Conservation (phyloP, 2,113 vertebrate genomes). For the Rhinichthys klamathensis region DNA sequence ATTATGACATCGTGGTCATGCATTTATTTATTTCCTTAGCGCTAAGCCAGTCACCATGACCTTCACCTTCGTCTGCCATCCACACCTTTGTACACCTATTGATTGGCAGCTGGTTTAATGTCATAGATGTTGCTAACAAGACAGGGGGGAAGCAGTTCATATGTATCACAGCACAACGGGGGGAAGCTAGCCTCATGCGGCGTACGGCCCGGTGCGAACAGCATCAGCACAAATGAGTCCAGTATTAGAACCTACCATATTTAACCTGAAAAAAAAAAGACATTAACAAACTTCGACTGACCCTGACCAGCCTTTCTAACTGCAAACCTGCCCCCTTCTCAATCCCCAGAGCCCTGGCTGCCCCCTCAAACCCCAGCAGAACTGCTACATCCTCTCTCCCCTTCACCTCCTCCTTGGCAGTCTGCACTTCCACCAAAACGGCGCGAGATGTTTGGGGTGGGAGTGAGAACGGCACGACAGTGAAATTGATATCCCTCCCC, state of each 20-base stretch:
- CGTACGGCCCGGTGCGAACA: neutral
- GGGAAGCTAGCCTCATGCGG: neutral
- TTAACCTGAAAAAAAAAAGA: slow-evolving; percentile 36
- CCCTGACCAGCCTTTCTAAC: slow-evolving; percentile 48
- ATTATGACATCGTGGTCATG: slow-evolving; percentile 1
- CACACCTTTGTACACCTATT: slow-evolving; percentile 50
- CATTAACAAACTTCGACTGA: slow-evolving; percentile 56
- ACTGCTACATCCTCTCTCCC: slow-evolving; percentile 60
- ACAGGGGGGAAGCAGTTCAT: slow-evolving; percentile 25
- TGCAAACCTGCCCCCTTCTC: slow-evolving; percentile 33
- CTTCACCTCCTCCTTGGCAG: slow-evolving; percentile 64
- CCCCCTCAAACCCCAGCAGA: slow-evolving; percentile 43
- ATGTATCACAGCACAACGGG: neutral
- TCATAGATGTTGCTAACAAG: slow-evolving; percentile 54
- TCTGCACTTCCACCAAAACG: slow-evolving; percentile 72
- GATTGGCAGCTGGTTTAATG: slow-evolving; percentile 55
- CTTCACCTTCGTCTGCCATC: slow-evolving; percentile 51
- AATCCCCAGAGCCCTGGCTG: slow-evolving; percentile 31
- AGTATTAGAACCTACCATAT: slow-evolving; percentile 21
- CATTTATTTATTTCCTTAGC: slow-evolving; percentile 37
- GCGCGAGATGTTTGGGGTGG: slow-evolving; percentile 72
- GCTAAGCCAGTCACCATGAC: slow-evolving; percentile 29
- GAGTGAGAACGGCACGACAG: slow-evolving; percentile 80
- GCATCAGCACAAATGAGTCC: neutral
- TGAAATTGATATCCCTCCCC: slow-evolving; percentile 88